Conservation (phyloP, 2,888 invertebrate genomes). For the Andrena flavipes region DNA sequence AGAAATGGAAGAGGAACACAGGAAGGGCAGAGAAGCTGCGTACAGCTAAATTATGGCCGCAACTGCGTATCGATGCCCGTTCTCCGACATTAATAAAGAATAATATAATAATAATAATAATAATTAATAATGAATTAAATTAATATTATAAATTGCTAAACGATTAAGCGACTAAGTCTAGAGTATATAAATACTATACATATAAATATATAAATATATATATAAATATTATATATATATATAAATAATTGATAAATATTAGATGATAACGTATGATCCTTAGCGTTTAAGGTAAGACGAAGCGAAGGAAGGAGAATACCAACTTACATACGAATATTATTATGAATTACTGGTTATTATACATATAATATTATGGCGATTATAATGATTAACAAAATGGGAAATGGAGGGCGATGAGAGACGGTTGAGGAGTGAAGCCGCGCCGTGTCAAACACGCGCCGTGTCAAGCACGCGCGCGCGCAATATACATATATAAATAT, state of each 20-base stretch:
- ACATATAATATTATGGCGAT: conserved; percentile 67
- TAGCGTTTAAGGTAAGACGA: conserved; percentile 77
- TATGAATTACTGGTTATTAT: conserved; percentile 71
- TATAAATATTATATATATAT: conserved; percentile 72
- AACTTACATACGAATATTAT: conserved; percentile 78
- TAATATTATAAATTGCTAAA: conserved; percentile 84
- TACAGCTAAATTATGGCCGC: conserved; percentile 75
- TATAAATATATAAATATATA: conserved; percentile 75
- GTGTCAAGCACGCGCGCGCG: conserved; percentile 40
- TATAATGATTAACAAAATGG: conserved; percentile 59
- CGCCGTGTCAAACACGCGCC: conserved; percentile 23
- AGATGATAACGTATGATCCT: conserved; percentile 79
- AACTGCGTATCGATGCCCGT: conserved; percentile 83
- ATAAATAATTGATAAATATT: conserved; percentile 82
- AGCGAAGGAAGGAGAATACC: conserved; percentile 70
- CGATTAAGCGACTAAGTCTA: conserved; percentile 82
- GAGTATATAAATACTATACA: conserved; percentile 76
- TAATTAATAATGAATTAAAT: conserved; percentile 81
- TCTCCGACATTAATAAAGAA: conserved; percentile 83
- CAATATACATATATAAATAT: conserved; percentile 45
- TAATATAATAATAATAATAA: conserved; percentile 80
- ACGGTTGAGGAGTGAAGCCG: conserved; percentile 12
- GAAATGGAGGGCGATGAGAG: conserved; percentile 9
- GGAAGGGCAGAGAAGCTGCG: conserved; percentile 57
- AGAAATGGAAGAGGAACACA: conserved; percentile 21